These are phyloP conservation scores for Prenolepis imparis DNA, from an alignment of 2,888 invertebrate genomes.

Conservation along the genomic window DNA sequence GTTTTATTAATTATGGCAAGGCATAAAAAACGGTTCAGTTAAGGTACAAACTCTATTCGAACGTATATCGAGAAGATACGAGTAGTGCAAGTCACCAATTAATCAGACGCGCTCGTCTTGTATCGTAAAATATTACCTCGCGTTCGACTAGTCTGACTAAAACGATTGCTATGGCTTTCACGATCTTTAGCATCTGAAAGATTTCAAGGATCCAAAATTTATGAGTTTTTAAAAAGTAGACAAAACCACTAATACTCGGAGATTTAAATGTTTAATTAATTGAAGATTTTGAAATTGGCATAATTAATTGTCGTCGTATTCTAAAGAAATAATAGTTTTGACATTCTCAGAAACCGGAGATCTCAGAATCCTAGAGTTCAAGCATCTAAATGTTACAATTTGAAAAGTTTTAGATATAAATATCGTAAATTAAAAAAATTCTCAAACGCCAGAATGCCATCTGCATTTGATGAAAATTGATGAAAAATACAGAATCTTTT, in stretches of 20 bases:
- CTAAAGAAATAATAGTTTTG: not conserved
- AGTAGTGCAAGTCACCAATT: conserved; percentile 60
- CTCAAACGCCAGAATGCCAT: not conserved
- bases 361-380: not conserved
- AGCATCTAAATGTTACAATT: not conserved
- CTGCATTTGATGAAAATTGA: not conserved
- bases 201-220: not conserved
- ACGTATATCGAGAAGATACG: conserved; percentile 6
- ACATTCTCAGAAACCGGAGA: not conserved
- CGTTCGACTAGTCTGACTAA: not conserved
- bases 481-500: not conserved
- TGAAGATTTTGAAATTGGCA: not conserved
- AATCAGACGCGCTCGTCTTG: conserved; percentile 55
- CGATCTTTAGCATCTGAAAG: not conserved
- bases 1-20: not conserved
- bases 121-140: not conserved
- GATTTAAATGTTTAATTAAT: not conserved
- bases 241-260: not conserved
- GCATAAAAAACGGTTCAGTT: not conserved
- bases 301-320: conserved; percentile 20
- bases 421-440: conserved; percentile 9
- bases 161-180: not conserved
- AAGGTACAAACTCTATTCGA: not conserved
- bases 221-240: not conserved
- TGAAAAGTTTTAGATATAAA: not conserved